phyloP scores from a whole-genome alignment of 2,888 invertebrate species.

The Malacosoma neustria region DNA sequence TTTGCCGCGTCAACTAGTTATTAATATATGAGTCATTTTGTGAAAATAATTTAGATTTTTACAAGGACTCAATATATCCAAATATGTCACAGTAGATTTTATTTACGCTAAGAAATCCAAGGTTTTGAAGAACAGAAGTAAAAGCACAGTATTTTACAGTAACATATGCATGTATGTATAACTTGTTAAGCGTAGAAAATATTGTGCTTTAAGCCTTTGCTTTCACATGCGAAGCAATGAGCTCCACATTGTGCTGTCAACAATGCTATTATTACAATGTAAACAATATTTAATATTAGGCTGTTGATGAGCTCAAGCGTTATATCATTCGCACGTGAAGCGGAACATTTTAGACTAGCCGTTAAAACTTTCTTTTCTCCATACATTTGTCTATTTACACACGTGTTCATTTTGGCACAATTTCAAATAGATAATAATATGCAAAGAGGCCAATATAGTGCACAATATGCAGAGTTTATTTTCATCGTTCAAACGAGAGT shows the following conservation, averaged over 20 bases:
- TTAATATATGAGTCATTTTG: no score
- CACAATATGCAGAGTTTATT: not conserved
- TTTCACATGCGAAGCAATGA: not conserved
- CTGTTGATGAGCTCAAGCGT: slow-evolving; percentile 19
- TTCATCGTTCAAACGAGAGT: not conserved
- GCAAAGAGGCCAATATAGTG: slow-evolving; percentile 17
- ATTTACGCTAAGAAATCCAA: no score
- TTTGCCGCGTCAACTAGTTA: no score
- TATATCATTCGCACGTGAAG: not conserved
- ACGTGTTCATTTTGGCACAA: slow-evolving; percentile 46
- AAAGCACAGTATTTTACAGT: no score
- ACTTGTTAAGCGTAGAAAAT: no score
- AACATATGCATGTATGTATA: no score
- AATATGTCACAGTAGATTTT: no score
- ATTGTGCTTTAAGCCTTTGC: no score
- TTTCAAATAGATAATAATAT: slow-evolving; percentile 41
- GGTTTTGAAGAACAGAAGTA: no score
- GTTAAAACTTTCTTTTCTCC: not conserved
- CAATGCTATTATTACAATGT: no score
- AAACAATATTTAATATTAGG: slow-evolving; percentile 36
- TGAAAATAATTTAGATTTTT: no score
- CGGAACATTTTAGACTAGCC: not conserved
- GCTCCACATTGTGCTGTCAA: slow-evolving; percentile 12
- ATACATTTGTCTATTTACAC: slow-evolving; percentile 14
- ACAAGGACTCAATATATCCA: no score